These are phyloP conservation scores for Felis catus DNA, from an alignment of 2,113 vertebrate genomes.

Conservation along the genomic window F.catus_Fca126_mat1.0 CM031418.1:58887001-58887500, in stretches of 20 bases:
- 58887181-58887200: background rate
- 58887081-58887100: conserved; percentile 1
- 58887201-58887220: background rate
- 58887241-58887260: background rate
- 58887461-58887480: no score
- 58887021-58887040: conserved; percentile 29
- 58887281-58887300: no score
- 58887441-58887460: no score
- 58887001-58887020: background rate
- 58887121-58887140: background rate
- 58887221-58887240: background rate
- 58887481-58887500: no score
- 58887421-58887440: no score
- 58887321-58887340: no score
- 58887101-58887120: background rate
- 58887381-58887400: no score
- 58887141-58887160: background rate
- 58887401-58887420: no score
- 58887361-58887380: no score
- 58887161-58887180: background rate
- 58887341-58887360: no score
- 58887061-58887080: conserved; percentile 12
- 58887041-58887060: background rate
- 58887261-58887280: no score
- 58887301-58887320: no score